phyloP scores from a whole-genome alignment of 2,888 invertebrate genomes.

The Tetragonisca angustula region DNA sequence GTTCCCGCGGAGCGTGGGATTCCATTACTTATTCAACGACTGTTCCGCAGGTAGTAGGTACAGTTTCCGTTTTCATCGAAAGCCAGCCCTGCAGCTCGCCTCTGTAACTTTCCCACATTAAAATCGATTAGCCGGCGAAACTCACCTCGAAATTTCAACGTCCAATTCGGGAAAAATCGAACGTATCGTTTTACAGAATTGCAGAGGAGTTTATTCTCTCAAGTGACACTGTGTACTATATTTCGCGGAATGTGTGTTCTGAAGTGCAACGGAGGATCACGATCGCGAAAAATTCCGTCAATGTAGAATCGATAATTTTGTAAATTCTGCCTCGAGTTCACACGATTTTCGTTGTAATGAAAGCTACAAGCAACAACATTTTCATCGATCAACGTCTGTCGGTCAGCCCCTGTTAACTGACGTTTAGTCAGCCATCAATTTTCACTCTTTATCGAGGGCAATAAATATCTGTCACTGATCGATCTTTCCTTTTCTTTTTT shows the following conservation, averaged over 20 bases:
- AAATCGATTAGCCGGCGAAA: background rate
- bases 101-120: background rate
- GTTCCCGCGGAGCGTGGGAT: background rate
- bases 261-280: too few relatives aligned
- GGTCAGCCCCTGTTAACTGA: background rate
- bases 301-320: background rate
- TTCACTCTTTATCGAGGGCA: background rate
- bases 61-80: background rate
- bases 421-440: background rate
- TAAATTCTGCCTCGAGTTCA: background rate
- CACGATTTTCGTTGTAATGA: background rate
- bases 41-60: background rate
- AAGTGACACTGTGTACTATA: too few relatives aligned
- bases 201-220: too few relatives aligned
- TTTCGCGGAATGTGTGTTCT: too few relatives aligned
- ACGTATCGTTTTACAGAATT: too few relatives aligned
- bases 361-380: background rate
- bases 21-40: slow-evolving; percentile 3
- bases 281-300: too few relatives aligned
- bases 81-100: too few relatives aligned
- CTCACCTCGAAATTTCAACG: background rate
- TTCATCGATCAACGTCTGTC: background rate
- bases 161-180: background rate
- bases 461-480: background rate
- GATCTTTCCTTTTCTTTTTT: background rate